Base-by-base conservation (phyloP, 2,113 vertebrate species). In the Ptilonorhynchus violaceus region DNA sequence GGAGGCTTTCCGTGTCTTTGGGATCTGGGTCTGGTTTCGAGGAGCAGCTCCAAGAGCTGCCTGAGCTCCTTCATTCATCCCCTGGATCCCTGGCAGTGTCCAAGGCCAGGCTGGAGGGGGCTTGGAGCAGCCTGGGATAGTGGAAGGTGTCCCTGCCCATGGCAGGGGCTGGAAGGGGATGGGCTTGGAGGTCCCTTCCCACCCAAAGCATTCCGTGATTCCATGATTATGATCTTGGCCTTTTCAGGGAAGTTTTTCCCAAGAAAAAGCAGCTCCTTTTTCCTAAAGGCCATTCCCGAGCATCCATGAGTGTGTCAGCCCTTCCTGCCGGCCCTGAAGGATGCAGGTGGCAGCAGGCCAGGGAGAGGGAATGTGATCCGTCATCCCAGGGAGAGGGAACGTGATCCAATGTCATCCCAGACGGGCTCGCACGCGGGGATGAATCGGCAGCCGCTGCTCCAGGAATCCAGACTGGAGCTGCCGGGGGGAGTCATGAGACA, bases 151-250 rank as follows among this genome's bases (percentile, higher is more conserved):
- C 73, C 84, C 63, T 68, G 63, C 37, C 72, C 37, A 3, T 33
- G 53, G 44, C 64, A 69, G 42, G 42, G 42, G 78, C 1, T 31
- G 67, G 33, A 46, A 13, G 39, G 52, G 84, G 3, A 2, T 5
- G 22, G 18, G 6, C 5, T 76, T 1, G 12, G 27, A 2, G 18
- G 0, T 55, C 41, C 41, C 16, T 41, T 50, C 31, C 10, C 27
- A 24, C 44, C 44, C 37, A 24, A 28, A 0, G 52, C 52, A 16
- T 24, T 2, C 44, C 68, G 24, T 27, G 3, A 59, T 20, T 9
- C 52, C 16, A 0, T 8, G 31, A 12, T 10, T 20, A 3, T 5
- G 3, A 19, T 6, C 67, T 33, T 5, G 33, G 50, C 87, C 41
- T n/a, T 56, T 35, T 3, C 33, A 23, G 56, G 35, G 72, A 7